phyloP scores from a whole-genome alignment of 2,797 vertebrate species.

The Urophycis tenuis region DNA sequence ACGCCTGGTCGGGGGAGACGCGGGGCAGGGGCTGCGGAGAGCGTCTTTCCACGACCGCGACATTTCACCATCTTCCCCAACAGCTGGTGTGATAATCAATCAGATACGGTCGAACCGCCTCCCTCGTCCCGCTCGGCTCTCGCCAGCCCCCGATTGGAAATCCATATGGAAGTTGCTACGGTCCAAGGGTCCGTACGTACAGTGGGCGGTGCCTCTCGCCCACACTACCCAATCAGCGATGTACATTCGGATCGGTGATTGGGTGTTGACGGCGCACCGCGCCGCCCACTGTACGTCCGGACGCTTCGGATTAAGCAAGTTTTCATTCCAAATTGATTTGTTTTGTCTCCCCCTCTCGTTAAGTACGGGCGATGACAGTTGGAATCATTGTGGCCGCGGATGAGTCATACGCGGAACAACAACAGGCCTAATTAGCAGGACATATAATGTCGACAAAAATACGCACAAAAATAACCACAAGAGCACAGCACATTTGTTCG shows the following conservation, averaged over 20 bases:
- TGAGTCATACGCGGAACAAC: slow-evolving; percentile 35
- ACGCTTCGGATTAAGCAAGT: too few species aligned
- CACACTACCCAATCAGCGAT: neutral
- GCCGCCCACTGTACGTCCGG: too few species aligned
- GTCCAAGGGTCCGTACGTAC: too few species aligned
- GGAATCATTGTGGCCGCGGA: slow-evolving; percentile 26
- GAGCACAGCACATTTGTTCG: too few species aligned
- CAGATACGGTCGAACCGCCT: slow-evolving; percentile 43
- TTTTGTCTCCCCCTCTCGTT: slow-evolving; percentile 40
- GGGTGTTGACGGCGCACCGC: too few species aligned
- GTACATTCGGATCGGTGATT: neutral
- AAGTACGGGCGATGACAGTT: slow-evolving; percentile 29
- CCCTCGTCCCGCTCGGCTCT: slow-evolving; percentile 22
- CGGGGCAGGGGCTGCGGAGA: slow-evolving; percentile 40
- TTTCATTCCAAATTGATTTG: slow-evolving; percentile 29
- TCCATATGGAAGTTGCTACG: too few species aligned
- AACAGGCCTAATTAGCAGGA: neutral
- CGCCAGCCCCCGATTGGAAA: slow-evolving; percentile 9
- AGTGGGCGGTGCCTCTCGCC: neutral
- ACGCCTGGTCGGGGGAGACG: slow-evolving; percentile 47
- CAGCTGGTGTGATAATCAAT: slow-evolving; percentile 65
- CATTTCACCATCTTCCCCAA: slow-evolving; percentile 51
- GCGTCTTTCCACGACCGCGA: slow-evolving; percentile 41
- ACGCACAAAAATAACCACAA: neutral
- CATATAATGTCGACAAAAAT: neutral